These are phyloP conservation scores for Halcyon smyrnensis DNA, from an alignment of 2,797 vertebrate species.

Conservation along the genomic window DNA sequence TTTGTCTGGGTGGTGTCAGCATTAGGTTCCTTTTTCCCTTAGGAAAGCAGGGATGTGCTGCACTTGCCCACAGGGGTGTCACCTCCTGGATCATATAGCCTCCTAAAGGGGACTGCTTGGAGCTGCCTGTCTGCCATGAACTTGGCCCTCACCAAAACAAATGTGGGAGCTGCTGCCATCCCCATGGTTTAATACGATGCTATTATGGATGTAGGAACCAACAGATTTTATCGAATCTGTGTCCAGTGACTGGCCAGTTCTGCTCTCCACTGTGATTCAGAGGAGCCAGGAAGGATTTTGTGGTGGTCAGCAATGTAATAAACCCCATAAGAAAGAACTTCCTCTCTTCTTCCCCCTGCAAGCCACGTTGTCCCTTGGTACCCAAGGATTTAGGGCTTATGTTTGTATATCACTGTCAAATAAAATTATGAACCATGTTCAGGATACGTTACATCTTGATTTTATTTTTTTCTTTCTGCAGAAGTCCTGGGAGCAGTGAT, in stretches of 20 bases:
- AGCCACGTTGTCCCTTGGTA: background rate
- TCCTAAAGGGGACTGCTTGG: background rate
- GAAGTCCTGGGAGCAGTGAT: background rate
- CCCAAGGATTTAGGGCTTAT: background rate
- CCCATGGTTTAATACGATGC: accelerated
- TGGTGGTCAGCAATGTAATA: background rate
- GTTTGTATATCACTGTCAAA: background rate
- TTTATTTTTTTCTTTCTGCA: background rate
- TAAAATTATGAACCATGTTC: background rate
- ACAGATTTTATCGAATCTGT: background rate
- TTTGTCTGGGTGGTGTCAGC: background rate
- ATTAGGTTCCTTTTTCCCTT: background rate
- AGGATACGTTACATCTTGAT: background rate
- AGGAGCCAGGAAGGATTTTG: background rate
- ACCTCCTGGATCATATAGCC: background rate
- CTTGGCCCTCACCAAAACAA: background rate
- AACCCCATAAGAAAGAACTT: background rate
- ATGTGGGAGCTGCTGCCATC: background rate
- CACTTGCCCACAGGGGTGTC: background rate
- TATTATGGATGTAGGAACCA: background rate
- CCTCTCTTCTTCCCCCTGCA: background rate
- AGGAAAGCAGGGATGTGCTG: background rate
- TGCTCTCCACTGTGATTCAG: background rate
- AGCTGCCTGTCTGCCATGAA: background rate
- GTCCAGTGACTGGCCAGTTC: background rate